A percentile compares a stretch with the other conserved stretches of the same genome.
These are phyloP conservation scores for Mionectes macconnelli DNA, from an alignment of 2,113 vertebrate genomes.

Conservation along the genomic window DNA sequence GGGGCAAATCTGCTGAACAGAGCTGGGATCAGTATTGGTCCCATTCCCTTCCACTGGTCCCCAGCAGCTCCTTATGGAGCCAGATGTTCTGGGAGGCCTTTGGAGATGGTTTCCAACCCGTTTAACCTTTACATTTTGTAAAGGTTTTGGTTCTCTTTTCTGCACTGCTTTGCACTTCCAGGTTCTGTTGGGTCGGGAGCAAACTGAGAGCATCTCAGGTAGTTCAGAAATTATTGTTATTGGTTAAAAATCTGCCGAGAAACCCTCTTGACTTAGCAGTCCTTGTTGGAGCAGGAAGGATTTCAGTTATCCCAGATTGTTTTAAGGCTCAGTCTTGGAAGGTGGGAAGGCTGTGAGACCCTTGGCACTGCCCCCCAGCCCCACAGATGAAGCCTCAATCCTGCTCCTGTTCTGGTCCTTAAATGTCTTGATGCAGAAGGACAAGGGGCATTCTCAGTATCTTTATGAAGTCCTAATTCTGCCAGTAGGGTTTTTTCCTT, in stretches of 20 bases:
- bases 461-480: background rate
- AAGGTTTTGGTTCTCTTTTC: background rate
- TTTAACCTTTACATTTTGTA: background rate
- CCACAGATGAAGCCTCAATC: background rate
- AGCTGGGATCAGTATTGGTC: background rate
- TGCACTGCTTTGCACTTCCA: background rate
- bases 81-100: background rate
- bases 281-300: background rate
- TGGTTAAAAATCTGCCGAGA: background rate
- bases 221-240: background rate
- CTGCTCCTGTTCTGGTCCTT: background rate
- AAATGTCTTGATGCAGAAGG: background rate
- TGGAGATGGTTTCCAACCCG: background rate
- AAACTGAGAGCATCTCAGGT: background rate
- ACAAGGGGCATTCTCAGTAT: background rate
- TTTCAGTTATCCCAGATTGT: background rate
- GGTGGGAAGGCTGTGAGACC: background rate
- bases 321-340: background rate
- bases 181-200: background rate
- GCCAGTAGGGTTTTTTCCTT: background rate
- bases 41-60: accelerated
- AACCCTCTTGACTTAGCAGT: background rate
- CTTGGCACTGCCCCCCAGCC: accelerated
- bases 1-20: background rate
- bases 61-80: background rate